phyloP scores from a whole-genome alignment of 2,113 vertebrate species.

The Ammospiza caudacuta region DNA sequence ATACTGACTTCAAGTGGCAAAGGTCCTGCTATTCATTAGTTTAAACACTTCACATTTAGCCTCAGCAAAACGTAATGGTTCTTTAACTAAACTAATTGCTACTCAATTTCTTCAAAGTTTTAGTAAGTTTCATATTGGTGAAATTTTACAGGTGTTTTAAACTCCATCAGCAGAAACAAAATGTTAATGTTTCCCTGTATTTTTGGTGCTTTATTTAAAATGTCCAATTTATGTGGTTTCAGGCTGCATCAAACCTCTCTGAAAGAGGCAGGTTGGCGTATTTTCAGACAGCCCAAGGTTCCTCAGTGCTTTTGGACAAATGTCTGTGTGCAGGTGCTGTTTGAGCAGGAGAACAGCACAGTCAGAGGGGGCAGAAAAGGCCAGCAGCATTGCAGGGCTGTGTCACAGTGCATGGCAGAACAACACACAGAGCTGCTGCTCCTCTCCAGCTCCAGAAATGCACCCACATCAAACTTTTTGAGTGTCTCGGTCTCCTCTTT shows the following conservation, averaged over 20 bases:
- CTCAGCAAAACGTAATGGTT: neutral
- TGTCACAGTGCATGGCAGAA: fast-evolving
- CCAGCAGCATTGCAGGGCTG: fast-evolving
- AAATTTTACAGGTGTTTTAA: neutral
- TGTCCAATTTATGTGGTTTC: neutral
- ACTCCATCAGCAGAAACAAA: too few species aligned
- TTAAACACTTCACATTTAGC: neutral
- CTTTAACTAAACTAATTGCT: neutral
- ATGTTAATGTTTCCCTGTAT: neutral
- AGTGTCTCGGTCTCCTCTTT: neutral
- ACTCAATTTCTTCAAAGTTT: neutral
- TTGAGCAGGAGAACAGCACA: fast-evolving
- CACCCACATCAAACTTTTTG: neutral
- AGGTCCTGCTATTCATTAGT: neutral
- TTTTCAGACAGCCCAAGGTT: neutral
- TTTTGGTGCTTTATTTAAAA: neutral
- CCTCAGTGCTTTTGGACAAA: neutral
- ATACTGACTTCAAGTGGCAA: neutral
- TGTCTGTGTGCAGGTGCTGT: too few species aligned
- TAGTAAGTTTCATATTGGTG: neutral
- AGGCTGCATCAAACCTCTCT: neutral
- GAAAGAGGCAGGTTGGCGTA: neutral
- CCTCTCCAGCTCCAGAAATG: neutral
- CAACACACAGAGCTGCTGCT: fast-evolving
- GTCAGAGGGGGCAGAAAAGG: neutral